phyloP scores from a whole-genome alignment of 2,797 vertebrate genomes.

The Crocidura indochinensis region DNA sequence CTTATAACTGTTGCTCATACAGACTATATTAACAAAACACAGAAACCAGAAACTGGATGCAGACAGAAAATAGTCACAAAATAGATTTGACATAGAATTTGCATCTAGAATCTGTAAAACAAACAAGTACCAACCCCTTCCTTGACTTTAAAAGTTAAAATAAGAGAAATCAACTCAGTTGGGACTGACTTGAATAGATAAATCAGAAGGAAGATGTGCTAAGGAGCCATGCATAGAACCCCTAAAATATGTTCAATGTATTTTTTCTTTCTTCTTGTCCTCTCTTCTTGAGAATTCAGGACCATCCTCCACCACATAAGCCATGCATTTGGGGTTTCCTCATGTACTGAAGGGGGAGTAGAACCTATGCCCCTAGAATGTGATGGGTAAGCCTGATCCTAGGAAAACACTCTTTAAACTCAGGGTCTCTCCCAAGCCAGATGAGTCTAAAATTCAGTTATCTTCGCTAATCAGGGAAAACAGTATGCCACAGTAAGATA shows the following conservation, averaged over 20 bases:
- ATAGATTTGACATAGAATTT: conserved; percentile 45
- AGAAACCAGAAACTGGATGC: background rate
- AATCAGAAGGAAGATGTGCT: conserved; percentile 37
- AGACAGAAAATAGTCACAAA: conserved; percentile 18
- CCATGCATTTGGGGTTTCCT: too few relatives aligned
- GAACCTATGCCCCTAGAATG: too few relatives aligned
- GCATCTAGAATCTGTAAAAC: conserved; percentile 31
- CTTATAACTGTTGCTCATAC: background rate
- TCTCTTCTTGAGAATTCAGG: too few relatives aligned
- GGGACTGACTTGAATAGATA: conserved; percentile 15
- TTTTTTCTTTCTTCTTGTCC: too few relatives aligned
- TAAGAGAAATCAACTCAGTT: background rate
- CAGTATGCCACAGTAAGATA: background rate
- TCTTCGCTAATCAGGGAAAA: too few relatives aligned
- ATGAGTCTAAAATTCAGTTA: too few relatives aligned
- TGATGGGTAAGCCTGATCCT: too few relatives aligned
- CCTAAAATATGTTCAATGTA: background rate
- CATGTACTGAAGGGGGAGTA: too few relatives aligned
- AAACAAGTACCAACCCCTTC: background rate
- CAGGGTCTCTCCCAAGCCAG: too few relatives aligned
- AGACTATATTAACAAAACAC: background rate
- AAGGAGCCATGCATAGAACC: too few relatives aligned
- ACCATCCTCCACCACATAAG: too few relatives aligned
- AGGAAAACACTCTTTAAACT: too few relatives aligned
- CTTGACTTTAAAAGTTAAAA: background rate